Conservation (phyloP, 2,113 vertebrate genomes). For the Cyprinus carpio region DNA sequence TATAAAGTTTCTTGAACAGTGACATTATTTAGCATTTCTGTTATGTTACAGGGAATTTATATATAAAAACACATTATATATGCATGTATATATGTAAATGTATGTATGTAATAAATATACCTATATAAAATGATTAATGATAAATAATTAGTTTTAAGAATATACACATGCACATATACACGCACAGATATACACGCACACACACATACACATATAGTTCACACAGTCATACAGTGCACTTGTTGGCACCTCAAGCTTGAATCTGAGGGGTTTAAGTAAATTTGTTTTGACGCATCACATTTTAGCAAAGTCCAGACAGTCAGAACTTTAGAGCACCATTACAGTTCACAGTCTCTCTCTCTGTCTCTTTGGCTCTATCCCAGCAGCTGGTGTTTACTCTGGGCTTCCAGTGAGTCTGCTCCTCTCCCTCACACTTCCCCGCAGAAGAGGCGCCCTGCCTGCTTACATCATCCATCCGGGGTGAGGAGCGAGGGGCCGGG, state of each 20-base stretch:
- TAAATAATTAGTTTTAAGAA: not conserved
- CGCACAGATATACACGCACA: no score
- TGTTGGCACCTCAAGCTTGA: not conserved
- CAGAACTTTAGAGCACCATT: constrained; percentile 2
- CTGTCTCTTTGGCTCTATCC: constrained; percentile 43
- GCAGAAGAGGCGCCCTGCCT: constrained; percentile 40
- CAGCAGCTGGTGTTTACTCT: constrained; percentile 73
- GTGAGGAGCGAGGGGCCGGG: constrained; percentile 57
- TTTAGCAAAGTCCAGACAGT: not conserved
- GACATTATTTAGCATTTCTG: no score
- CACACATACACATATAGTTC: not conserved
- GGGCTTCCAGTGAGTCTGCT: constrained; percentile 73
- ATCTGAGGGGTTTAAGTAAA: not conserved
- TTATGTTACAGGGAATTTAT: no score
- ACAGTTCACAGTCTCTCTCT: constrained; percentile 7
- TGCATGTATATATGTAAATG: no score
- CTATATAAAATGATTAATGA: not conserved
- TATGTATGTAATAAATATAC: no score
- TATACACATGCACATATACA: no score
- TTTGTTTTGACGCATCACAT: not conserved
- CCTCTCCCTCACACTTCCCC: constrained; percentile 49
- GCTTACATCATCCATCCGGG: constrained; percentile 74
- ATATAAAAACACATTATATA: no score
- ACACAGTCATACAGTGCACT: not conserved
- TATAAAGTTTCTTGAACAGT: no score